Evolutionary conservation across 2,888 invertebrate species (phyloP), one percentile per base, ranked within the genome.

Genomic region (Cantharis flavilabris): DNA sequence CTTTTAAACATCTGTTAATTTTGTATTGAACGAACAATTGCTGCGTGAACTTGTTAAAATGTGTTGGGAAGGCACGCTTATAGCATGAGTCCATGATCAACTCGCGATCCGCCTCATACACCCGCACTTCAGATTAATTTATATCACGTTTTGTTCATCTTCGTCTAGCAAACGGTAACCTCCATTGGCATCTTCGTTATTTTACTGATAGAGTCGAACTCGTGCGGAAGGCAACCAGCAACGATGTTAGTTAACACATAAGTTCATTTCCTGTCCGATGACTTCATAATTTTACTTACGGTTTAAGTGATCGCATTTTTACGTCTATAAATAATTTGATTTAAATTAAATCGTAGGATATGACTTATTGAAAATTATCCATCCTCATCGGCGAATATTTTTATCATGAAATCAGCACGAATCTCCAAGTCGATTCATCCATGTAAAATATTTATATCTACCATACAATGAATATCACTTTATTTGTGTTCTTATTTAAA

Each of bases 251-350:
- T 80, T 79, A 80, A 74, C 81, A 77, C 78, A 80, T 77, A 80
- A 80, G 83, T 81, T 82, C 81, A 84, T 82, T 83, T 84, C 84
- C 83, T 84, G 83, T 80, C 77, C 82, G 82, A 83, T 83, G 83
- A 83, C 82, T 83, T 84, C 82, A 83, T 82, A 81, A 77, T 79
- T 76, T 81, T 82, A 82, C 80, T 81, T 81, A 81, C 80, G 71
- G 73, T 76, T 70, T 70, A 73, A 72, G 69, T 73, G 73, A 69
- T 26, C 69, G 62, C 73, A 69, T 69, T 73, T 73, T 73, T 73
- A 62, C 49, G n/a, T 49, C 49, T 49, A n/a, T 49, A 49, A 65
- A 20, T 65, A 65, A 65, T 20, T 18, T 65, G 9, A 49, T 49
- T 49, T 65, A 65, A 70, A 70, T 70, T 70, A 16, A 23, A 16